These are phyloP conservation scores for Ptyas mucosa DNA, from an alignment of 2,113 vertebrate genomes.

Conservation along the genomic window DNA sequence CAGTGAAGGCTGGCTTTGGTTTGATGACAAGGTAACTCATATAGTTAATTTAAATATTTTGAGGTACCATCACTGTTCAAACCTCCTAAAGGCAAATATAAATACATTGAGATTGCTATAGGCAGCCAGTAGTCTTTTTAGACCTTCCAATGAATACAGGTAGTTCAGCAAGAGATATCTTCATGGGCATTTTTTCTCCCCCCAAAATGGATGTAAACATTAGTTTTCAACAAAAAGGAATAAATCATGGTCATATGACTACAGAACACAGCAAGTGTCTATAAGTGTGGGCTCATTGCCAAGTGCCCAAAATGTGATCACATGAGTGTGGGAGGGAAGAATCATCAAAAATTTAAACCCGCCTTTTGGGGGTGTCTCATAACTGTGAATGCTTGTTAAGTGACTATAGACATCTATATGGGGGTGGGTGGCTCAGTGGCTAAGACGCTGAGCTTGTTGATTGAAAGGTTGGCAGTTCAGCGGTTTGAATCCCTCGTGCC, in stretches of 20 bases:
- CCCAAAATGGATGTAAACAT: not conserved
- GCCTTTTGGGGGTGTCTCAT: not conserved
- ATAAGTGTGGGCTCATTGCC: not conserved
- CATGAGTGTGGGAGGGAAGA: not conserved
- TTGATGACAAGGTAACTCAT: constrained; percentile 78
- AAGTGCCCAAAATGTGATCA: not conserved
- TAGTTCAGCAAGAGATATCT: not conserved
- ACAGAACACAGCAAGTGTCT: not conserved
- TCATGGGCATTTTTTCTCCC: not conserved
- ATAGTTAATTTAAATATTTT: not conserved
- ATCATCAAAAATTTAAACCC: not conserved
- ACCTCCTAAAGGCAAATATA: not conserved
- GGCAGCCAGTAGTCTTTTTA: not conserved
- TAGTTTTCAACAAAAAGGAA: not conserved
- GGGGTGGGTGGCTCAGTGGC: no score
- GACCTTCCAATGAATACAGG: not conserved
- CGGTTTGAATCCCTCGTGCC: no score
- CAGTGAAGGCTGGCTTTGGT: constrained; percentile 77
- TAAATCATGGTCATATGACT: not conserved
- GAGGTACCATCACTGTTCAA: not conserved
- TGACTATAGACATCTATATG: not conserved
- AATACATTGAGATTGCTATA: not conserved
- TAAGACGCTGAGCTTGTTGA: no score
- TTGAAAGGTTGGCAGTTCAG: no score
- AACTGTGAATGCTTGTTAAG: no score